Evolutionary conservation across 1,140 invertebrate species (phyloP).

Genomic region (Caenorhabditis briggsae): DNA sequence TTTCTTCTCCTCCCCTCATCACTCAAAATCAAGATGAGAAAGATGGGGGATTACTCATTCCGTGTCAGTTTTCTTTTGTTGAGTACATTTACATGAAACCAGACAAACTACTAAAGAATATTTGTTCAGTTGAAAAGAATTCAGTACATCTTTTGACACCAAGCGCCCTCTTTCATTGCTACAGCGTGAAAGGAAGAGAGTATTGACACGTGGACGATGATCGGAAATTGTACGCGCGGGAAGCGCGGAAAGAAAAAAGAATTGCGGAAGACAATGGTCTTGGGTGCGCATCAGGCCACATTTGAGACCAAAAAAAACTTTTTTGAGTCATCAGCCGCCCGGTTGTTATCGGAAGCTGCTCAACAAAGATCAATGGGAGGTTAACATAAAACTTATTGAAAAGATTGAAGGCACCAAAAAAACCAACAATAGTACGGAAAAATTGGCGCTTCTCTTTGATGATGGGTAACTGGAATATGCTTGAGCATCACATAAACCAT

Average conservation of each 20-base stretch:
- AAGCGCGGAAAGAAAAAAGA: constrained; percentile 19
- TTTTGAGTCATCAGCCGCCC: constrained; percentile 20
- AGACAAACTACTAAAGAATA: constrained; percentile 24
- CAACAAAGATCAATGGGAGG: constrained; percentile 18
- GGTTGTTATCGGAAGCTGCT: not conserved
- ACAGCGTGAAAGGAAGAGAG: constrained; percentile 9
- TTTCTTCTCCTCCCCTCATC: not conserved
- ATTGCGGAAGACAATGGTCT: constrained; percentile 8
- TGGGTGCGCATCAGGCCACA: constrained; percentile 25
- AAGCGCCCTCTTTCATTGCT: constrained; percentile 1
- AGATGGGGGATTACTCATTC: constrained; percentile 35
- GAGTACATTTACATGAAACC: constrained; percentile 33
- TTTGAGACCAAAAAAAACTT: not conserved
- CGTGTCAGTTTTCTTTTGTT: constrained; percentile 10
- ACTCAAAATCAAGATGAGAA: constrained; percentile 10
- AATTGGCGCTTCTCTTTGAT: constrained; percentile 17
- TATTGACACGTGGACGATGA: constrained; percentile 33
- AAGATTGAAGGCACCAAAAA: not conserved
- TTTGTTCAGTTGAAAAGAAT: constrained; percentile 42
- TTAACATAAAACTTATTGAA: constrained; percentile 6
- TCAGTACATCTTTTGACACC: constrained; percentile 48
- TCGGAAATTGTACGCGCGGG: constrained; percentile 1
- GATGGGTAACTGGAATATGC: not conserved
- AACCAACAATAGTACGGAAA: constrained; percentile 15
- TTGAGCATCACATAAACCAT: not conserved